Evolutionary conservation across 1,140 invertebrate genomes (phyloP).

Genomic region (Drosophila seguyi): DNA sequence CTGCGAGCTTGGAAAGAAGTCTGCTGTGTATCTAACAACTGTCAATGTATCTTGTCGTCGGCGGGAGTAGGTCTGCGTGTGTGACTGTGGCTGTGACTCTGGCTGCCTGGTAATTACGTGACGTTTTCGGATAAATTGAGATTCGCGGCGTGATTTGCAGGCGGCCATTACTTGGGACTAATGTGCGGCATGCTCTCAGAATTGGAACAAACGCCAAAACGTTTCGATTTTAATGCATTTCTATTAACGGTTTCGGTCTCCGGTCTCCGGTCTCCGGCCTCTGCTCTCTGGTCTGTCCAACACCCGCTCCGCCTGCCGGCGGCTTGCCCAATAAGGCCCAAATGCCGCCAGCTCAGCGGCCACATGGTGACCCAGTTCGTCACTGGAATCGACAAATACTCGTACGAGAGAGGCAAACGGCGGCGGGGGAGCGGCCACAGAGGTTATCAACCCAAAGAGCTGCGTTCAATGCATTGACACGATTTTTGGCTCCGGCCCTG

Average conservation of each 20-base stretch:
- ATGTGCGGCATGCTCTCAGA: conserved; percentile 78
- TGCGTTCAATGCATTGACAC: conserved; percentile 77
- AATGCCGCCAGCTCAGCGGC: conserved; percentile 33
- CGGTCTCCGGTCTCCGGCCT: not conserved
- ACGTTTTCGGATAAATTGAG: conserved; percentile 83
- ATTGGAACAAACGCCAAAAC: conserved; percentile 77
- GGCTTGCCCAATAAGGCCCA: conserved; percentile 35
- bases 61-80: conserved; percentile 3
- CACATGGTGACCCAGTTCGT: conserved; percentile 77
- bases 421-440: conserved; percentile 11
- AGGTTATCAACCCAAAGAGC: conserved; percentile 73
- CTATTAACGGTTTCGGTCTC: conserved; percentile 70
- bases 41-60: conserved; percentile 15
- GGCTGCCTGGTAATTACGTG: conserved; percentile 73
- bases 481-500: conserved; percentile 66
- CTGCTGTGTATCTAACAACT: conserved; percentile 25
- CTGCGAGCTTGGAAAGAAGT: conserved; percentile 74
- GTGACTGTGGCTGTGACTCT: conserved; percentile 10
- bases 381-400: conserved; percentile 76
- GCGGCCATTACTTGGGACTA: conserved; percentile 71
- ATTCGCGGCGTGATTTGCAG: conserved; percentile 74
- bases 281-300: not conserved
- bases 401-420: conserved; percentile 3
- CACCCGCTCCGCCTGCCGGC: conserved; percentile 14
- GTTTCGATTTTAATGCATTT: conserved; percentile 76